A percentile compares a stretch with the other conserved stretches of the same genome.
Conservation (phyloP, 1,140 invertebrate species). For the Nixonia krombeini region DNA sequence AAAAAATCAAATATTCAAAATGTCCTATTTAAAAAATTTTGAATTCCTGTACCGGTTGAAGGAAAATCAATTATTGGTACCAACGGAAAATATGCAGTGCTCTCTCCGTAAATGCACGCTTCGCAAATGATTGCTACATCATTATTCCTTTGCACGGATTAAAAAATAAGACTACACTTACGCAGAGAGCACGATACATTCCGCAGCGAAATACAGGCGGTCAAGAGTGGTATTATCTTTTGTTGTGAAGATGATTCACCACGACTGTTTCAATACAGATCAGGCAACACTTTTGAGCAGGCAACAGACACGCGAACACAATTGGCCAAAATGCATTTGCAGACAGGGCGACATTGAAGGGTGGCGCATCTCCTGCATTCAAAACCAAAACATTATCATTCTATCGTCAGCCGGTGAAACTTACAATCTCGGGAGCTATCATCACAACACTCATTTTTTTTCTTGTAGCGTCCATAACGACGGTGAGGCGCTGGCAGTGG, state of each 20-base stretch:
- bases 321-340: constrained; percentile 56
- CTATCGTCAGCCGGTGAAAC: constrained; percentile 54
- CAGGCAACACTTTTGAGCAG: constrained; percentile 51
- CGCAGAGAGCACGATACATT: too few relatives aligned
- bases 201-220: too few relatives aligned
- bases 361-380: constrained; percentile 63
- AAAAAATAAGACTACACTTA: too few relatives aligned
- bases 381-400: constrained; percentile 54
- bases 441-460: constrained; percentile 71
- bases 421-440: constrained; percentile 69
- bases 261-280: constrained; percentile 9
- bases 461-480: constrained; percentile 68
- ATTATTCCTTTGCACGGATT: too few relatives aligned
- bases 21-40: neutral
- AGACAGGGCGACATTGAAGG: constrained; percentile 67
- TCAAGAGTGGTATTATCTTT: too few relatives aligned
- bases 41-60: neutral
- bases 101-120: too few relatives aligned
- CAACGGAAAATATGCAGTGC: too few relatives aligned
- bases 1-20: neutral
- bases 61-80: too few relatives aligned
- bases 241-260: too few relatives aligned
- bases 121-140: too few relatives aligned
- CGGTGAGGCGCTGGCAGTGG: constrained; percentile 56
- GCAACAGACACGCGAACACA: constrained; percentile 54